These are phyloP conservation scores for Brachionus paranguensis DNA, from an alignment of 1,140 invertebrate genomes.

Conservation along the genomic window DNA sequence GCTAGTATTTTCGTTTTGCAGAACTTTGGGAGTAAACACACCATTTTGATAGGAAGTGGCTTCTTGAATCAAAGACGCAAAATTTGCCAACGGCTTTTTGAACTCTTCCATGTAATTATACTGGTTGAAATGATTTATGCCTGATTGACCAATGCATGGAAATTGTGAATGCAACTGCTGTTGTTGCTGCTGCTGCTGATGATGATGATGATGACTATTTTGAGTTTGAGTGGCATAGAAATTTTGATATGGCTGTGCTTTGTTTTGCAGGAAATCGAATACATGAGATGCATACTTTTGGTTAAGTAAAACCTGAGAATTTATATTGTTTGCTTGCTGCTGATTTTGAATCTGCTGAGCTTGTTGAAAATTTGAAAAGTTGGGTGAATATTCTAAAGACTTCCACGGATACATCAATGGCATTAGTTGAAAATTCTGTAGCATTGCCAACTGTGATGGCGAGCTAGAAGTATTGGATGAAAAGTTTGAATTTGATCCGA, in stretches of 20 bases:
- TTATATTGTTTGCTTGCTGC: neutral
- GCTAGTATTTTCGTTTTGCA: neutral
- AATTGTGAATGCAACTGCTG: neutral
- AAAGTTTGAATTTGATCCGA: neutral
- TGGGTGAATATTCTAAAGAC: neutral
- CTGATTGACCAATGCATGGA: neutral
- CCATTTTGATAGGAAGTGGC: neutral
- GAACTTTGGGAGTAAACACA: neutral
- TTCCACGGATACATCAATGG: conserved; percentile 17
- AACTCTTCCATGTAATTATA: conserved; percentile 18
- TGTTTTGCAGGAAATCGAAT: neutral
- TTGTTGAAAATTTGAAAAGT: neutral
- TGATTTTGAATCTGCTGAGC: neutral
- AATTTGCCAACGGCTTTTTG: neutral
- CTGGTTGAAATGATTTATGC: conserved; percentile 6
- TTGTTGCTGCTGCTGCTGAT: neutral
- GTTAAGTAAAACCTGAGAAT: neutral
- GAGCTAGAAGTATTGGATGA: neutral
- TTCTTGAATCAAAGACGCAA: conserved; percentile 13
- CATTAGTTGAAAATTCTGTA: conserved; percentile 20
- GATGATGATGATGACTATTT: neutral
- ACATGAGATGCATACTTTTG: conserved; percentile 27
- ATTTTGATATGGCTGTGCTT: neutral
- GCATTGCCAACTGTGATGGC: neutral
- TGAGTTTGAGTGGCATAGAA: neutral